phyloP scores from a whole-genome alignment of 2,113 vertebrate genomes.

The Muscicapa adusta region DNA sequence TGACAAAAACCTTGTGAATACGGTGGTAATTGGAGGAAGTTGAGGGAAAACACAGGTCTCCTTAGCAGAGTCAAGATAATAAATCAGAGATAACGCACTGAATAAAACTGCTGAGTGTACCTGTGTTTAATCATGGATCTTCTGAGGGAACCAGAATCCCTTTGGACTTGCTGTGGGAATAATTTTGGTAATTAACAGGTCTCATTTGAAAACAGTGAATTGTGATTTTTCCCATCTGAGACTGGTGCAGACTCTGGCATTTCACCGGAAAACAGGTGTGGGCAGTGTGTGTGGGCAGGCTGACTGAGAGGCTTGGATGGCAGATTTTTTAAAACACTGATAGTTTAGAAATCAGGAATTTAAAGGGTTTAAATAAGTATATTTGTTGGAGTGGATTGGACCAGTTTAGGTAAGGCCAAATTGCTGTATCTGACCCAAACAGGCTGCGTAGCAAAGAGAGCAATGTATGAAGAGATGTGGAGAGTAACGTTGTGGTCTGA shows the following conservation, averaged over 20 bases:
- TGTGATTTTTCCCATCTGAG: neutral
- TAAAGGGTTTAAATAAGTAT: neutral
- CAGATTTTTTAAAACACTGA: neutral
- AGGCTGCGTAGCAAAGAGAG: neutral
- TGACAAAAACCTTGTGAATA: neutral
- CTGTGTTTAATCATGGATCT: neutral
- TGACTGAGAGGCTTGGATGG: neutral
- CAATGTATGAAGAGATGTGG: neutral
- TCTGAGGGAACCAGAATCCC: neutral
- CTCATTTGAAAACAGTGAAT: neutral
- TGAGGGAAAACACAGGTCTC: accelerated
- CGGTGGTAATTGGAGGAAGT: neutral
- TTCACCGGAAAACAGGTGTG: neutral
- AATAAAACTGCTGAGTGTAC: neutral
- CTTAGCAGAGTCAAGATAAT: neutral
- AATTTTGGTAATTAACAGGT: neutral
- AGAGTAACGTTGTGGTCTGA: neutral
- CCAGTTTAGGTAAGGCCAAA: neutral
- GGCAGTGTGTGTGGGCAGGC: neutral
- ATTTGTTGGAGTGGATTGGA: neutral
- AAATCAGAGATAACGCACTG: neutral
- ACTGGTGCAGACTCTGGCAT: neutral
- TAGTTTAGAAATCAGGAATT: neutral
- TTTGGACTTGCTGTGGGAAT: neutral
- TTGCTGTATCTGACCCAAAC: neutral